Base-by-base conservation (phyloP, 2,113 vertebrate species). In the Oreochromis niloticus region DNA sequence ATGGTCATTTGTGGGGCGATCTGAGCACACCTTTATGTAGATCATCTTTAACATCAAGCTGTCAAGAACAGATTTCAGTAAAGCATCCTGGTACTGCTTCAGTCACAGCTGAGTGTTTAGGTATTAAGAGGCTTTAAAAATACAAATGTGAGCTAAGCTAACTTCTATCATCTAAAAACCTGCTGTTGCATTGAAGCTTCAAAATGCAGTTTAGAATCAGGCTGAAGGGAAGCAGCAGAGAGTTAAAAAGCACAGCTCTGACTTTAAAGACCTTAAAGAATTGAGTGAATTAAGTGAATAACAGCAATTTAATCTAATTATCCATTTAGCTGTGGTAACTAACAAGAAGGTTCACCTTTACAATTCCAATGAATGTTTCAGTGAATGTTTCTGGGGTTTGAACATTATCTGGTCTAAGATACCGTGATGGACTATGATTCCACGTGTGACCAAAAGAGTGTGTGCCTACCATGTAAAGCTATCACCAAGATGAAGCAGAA, bases 81-180 rank as follows among this genome's bases (percentile, higher is more conserved):
- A 14, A 71, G 3, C n/a, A 71, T 71, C 36, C 19, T 8, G 34
- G 0, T 39, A 0, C 34, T 39, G 1, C 6, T 59, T 52, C 48
- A 17, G 48, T 50, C 48, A 50, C 48, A 7, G 48, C 48, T 50
- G 48, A 7, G 3, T 3, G 48, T 50, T 16, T 16, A 7, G 48
- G 48, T 17, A 17, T 17, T 17, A 50, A 46, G 3, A 50, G 48
- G 48, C 4, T 48, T 48, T 5, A 14, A 48, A 16, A 48, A 16
- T 4, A 16, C 3, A 6, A 16, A 12, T 48, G 6, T 48, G 12
- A 48, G 12, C 14, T 16, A 46, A 46, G 10, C 14, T 13, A 17
- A 10, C 30, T 10, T 19, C 34, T n/a, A 41, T 14, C 34, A 22
- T 68, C 19, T 68, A 68, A 68, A 41, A 39, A 41, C 7, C 22